These are phyloP conservation scores for Epinotia ramella DNA, from an alignment of 2,888 invertebrate genomes.

Conservation along the genomic window DNA sequence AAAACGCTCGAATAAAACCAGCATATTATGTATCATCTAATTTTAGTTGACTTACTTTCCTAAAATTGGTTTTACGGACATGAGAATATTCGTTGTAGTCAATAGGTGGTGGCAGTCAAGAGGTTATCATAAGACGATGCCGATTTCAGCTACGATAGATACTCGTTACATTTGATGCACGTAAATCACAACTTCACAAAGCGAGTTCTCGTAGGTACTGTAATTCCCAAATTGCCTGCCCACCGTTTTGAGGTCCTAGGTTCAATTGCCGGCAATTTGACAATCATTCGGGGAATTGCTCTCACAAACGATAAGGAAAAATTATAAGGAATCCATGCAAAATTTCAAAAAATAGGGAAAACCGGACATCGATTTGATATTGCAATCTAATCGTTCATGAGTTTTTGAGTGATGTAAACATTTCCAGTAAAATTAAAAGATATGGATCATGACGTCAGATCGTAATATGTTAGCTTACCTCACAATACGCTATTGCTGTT, in stretches of 20 bases:
- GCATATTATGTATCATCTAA: too few relatives aligned
- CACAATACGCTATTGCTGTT: not conserved
- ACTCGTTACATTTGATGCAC: not conserved
- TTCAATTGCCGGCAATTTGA: slow-evolving; percentile 7
- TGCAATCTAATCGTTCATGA: slow-evolving; percentile 19
- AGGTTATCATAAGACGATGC: too few relatives aligned
- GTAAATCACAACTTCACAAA: not conserved
- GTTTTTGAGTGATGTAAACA: slow-evolving; percentile 25
- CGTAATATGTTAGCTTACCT: not conserved
- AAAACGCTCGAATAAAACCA: too few relatives aligned
- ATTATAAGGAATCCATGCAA: slow-evolving; percentile 10
- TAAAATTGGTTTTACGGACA: too few relatives aligned
- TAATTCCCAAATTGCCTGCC: not conserved
- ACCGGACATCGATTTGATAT: slow-evolving; percentile 21
- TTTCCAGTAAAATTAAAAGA: slow-evolving; percentile 17
- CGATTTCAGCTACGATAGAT: too few relatives aligned
- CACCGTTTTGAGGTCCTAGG: not conserved
- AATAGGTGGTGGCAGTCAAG: too few relatives aligned
- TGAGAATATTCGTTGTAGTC: too few relatives aligned
- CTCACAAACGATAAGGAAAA: slow-evolving; percentile 21
- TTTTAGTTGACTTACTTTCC: too few relatives aligned
- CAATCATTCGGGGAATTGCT: slow-evolving; percentile 14
- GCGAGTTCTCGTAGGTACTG: not conserved
- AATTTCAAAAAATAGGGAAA: slow-evolving; percentile 35
- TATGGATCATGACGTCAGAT: slow-evolving; percentile 9